Conservation (phyloP, 2,888 invertebrate species). For the Protophormia terraenovae region DNA sequence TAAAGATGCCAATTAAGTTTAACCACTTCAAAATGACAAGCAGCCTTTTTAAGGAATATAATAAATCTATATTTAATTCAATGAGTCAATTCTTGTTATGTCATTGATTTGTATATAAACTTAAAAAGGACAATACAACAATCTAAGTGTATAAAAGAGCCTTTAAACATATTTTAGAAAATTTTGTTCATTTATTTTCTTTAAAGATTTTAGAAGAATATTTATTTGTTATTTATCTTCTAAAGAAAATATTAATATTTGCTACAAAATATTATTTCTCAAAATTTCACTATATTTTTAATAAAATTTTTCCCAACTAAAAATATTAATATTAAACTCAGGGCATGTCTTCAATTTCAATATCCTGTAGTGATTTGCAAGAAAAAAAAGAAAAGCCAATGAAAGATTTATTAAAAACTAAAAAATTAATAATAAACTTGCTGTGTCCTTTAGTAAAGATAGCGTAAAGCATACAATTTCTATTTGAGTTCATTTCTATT, state of each 20-base stretch:
- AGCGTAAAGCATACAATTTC: background rate
- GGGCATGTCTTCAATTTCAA: constrained; percentile 29
- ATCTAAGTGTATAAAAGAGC: no score
- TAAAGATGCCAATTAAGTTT: constrained; percentile 25
- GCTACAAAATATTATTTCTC: background rate
- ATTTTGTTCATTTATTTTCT: no score
- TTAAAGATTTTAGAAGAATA: no score
- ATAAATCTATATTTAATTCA: background rate
- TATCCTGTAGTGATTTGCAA: constrained; percentile 39
- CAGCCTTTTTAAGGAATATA: background rate
- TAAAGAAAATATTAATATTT: background rate
- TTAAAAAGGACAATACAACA: background rate
- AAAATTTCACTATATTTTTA: background rate
- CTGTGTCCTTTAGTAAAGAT: constrained; percentile 27
- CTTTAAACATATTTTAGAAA: no score
- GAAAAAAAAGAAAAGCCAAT: background rate
- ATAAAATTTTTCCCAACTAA: background rate
- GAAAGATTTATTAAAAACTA: constrained; percentile 13
- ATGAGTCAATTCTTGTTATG: background rate
- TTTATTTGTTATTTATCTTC: no score
- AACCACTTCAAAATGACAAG: background rate
- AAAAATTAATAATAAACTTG: constrained; percentile 54
- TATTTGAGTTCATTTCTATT: background rate
- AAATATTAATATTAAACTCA: background rate
- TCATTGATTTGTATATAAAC: background rate